phyloP scores from a whole-genome alignment of 2,113 vertebrate genomes.

The Corythoichthys haematopterus region DNA sequence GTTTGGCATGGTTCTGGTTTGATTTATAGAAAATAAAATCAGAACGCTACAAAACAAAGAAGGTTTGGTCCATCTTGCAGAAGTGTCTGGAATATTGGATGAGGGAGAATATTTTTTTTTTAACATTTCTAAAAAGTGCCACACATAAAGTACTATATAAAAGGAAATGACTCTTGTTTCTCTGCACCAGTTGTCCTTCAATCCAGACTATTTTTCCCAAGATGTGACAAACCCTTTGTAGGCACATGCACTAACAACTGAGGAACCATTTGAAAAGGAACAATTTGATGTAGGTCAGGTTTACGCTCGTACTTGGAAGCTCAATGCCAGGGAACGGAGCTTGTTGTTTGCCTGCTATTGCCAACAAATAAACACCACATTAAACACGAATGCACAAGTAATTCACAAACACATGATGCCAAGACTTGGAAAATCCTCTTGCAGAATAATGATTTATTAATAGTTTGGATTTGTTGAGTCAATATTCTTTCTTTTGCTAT shows the following conservation, averaged over 20 bases:
- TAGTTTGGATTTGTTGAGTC: slow-evolving; percentile 3
- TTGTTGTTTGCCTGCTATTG: slow-evolving; percentile 81
- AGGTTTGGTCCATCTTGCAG: slow-evolving; percentile 54
- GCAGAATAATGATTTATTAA: not conserved
- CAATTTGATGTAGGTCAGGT: slow-evolving; percentile 65
- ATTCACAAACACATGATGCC: slow-evolving; percentile 68
- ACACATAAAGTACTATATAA: not conserved
- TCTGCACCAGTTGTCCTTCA: not conserved
- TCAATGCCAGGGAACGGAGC: slow-evolving; percentile 83
- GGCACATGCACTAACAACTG: slow-evolving; percentile 65
- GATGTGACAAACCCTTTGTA: slow-evolving; percentile 61
- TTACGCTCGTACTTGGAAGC: slow-evolving; percentile 82
- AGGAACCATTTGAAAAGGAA: slow-evolving; percentile 65
- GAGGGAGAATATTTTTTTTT: not conserved
- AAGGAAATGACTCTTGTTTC: not conserved
- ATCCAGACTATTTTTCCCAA: slow-evolving; percentile 60
- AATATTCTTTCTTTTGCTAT: not conserved
- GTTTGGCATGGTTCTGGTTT: slow-evolving; percentile 43
- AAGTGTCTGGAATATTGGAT: slow-evolving; percentile 50
- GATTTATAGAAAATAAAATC: slow-evolving; percentile 55
- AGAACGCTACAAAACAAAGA: slow-evolving; percentile 44
- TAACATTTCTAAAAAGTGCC: not conserved
- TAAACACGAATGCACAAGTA: slow-evolving; percentile 73
- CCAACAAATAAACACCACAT: slow-evolving; percentile 80
- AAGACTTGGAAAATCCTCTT: slow-evolving; percentile 69